These are phyloP conservation scores for Agrochola macilenta DNA, from an alignment of 2,888 invertebrate genomes.

Conservation along the genomic window DNA sequence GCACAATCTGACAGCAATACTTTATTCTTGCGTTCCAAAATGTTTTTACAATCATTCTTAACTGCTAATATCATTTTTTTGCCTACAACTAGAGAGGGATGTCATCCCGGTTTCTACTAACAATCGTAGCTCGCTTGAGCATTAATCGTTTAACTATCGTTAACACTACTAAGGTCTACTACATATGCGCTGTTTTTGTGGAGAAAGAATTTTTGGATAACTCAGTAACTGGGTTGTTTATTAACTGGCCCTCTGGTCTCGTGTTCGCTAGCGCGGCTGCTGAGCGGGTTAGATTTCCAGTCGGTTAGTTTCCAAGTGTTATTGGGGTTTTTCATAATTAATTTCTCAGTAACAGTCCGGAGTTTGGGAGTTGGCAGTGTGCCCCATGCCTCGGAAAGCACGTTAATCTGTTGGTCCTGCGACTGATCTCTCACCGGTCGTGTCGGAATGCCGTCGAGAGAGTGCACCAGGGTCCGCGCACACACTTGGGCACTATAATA, in stretches of 20 bases:
- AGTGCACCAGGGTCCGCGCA: background rate
- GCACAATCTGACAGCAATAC: constrained; percentile 76
- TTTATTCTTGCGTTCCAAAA: constrained; percentile 84
- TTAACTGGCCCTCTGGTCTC: background rate
- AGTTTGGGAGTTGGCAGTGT: background rate
- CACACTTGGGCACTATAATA: background rate
- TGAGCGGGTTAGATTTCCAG: background rate
- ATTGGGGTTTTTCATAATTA: background rate
- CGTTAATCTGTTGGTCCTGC: background rate
- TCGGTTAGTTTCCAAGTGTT: too few relatives aligned
- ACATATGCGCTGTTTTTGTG: constrained; percentile 48
- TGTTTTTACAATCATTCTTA: constrained; percentile 80
- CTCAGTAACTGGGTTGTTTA: background rate
- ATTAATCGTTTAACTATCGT: constrained; percentile 64
- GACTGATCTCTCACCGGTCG: background rate
- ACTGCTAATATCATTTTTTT: constrained; percentile 77
- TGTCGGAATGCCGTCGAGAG: background rate
- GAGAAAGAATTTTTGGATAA: background rate
- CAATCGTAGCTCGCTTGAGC: constrained; percentile 60
- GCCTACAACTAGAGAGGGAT: constrained; percentile 81
- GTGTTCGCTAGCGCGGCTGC: background rate
- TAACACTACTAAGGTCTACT: constrained; percentile 51
- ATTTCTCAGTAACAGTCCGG: background rate
- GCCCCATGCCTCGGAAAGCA: background rate
- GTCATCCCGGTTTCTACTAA: constrained; percentile 78